phyloP scores from a whole-genome alignment of 2,888 invertebrate genomes.

The Sclerodermus sp. region DNA sequence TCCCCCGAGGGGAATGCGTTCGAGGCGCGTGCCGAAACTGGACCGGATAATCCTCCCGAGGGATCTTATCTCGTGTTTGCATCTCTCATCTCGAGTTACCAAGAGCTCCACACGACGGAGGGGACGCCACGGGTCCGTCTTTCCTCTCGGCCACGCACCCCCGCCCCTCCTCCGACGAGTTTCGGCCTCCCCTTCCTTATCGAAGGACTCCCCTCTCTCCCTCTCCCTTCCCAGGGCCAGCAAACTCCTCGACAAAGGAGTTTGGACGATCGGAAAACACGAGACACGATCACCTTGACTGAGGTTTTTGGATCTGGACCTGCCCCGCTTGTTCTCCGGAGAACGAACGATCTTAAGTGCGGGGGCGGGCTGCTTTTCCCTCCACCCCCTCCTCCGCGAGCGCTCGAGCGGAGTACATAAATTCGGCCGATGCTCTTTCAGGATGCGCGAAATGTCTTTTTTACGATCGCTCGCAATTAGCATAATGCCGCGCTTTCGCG shows the following conservation, averaged over 20 bases:
- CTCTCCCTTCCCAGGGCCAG: no score
- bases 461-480: conserved; percentile 18
- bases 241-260: no score
- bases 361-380: no score
- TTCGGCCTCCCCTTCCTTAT: no score
- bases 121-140: no score
- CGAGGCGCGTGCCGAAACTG: conserved; percentile 49
- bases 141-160: no score
- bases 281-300: conserved; percentile 33
- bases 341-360: no score
- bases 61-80: conserved; percentile 46
- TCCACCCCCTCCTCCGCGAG: no score
- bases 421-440: not conserved
- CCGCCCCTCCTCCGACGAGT: no score
- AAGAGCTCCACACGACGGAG: conserved; percentile 23
- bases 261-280: conserved; percentile 4
- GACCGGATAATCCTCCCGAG: conserved; percentile 30
- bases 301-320: conserved; percentile 16
- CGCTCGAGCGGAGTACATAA: no score
- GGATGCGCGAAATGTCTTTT: conserved; percentile 6
- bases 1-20: no score
- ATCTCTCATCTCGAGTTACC: conserved; percentile 46
- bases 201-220: no score
- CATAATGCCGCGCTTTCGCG: conserved; percentile 13
- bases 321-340: not conserved